phyloP scores from a whole-genome alignment of 2,797 vertebrate genomes.

The Chrysocyon brachyurus region DNA sequence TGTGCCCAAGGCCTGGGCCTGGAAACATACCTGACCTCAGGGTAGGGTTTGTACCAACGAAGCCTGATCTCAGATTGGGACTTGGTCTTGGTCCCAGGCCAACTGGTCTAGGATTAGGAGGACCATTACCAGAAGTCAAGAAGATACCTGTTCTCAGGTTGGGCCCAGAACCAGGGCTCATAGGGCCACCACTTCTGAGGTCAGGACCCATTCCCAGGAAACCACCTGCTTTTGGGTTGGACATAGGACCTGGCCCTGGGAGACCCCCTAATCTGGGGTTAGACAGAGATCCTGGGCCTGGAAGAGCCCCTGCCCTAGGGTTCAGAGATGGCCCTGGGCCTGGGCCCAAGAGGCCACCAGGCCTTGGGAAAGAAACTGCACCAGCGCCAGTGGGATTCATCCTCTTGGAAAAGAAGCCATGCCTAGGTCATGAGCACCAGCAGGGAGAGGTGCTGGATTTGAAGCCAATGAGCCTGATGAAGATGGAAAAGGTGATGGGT shows the following conservation, averaged over 20 bases:
- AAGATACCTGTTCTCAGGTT: conserved; percentile 71
- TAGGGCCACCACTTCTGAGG: conserved; percentile 72
- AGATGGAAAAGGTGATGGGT: conserved; percentile 74
- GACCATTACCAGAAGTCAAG: conserved; percentile 73
- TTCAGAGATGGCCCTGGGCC: conserved; percentile 71
- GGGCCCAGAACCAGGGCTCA: conserved; percentile 73
- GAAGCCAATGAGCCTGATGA: conserved; percentile 75
- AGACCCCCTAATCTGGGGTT: conserved; percentile 80
- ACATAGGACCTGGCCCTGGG: conserved; percentile 73
- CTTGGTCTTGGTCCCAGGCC: conserved; percentile 77
- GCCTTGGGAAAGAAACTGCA: conserved; percentile 77
- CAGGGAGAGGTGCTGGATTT: conserved; percentile 75
- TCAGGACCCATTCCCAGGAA: conserved; percentile 79
- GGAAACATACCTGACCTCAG: conserved; percentile 70
- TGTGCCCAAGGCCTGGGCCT: conserved; percentile 56
- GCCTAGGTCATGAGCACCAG: conserved; percentile 69
- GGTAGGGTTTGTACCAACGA: neutral
- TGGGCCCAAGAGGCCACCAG: conserved; percentile 75
- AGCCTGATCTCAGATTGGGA: conserved; percentile 78
- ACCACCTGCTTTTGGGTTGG: conserved; percentile 75
- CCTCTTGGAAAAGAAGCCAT: conserved; percentile 79
- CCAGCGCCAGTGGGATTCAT: conserved; percentile 80
- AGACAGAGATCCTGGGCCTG: conserved; percentile 78
- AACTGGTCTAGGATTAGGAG: conserved; percentile 75
- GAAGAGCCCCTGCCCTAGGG: conserved; percentile 69